Base-by-base conservation (phyloP, 30 jellyfish, hydroid and myxozoan genomes). In the Catostylus mosaicus region DNA sequence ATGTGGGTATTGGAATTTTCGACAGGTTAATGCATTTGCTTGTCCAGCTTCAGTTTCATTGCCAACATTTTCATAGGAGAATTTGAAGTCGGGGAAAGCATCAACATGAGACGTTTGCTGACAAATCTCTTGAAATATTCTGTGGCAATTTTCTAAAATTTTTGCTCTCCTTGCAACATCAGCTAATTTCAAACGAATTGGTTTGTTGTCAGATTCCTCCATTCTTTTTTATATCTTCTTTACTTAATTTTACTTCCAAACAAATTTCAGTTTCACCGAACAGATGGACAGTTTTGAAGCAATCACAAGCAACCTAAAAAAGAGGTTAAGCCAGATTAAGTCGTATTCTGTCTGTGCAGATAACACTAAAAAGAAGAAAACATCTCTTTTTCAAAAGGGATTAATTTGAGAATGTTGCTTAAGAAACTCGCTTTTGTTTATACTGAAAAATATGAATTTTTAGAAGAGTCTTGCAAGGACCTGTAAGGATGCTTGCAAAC, bases 1-100 rank as follows among this genome's bases (percentile, higher is more conserved):
- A 34, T 77, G 95, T 34, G 98, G 98, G 64, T 78, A 92, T 27
- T 82, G 84, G 43, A 92, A 92, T 32, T 85, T 40, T 14, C 77
- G 83, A 19, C 83, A 33, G 19, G 48, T 14, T 9, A 40, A 48
- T 11, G 30, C 32, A 35, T 23, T 8, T 19, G 60, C 70, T 46
- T 40, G 69, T 45, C 69, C 35, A 2, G 33, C 54, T 43, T 63
- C 48, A 19, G 89, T 75, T 11, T 60, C 38, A 1, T 38, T 33
- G 31, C 66, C 89, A 32, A 62, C 78, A 31, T 36, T 77, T 61
- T 77, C 80, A 29, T 52, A 63, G 35, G 70, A 23, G 52, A 63
- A 77, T 77, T 38, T 61, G 59, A 77, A 77, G 43, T 77, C 89
- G 0, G 70, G 62, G 43, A 77, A 77, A 37, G 36, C 80, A 47